Evolutionary conservation across 2,113 vertebrate genomes (phyloP), one percentile per base, ranked within the genome.

Genomic region (Rhegmatorhina hoffmannsi): DNA sequence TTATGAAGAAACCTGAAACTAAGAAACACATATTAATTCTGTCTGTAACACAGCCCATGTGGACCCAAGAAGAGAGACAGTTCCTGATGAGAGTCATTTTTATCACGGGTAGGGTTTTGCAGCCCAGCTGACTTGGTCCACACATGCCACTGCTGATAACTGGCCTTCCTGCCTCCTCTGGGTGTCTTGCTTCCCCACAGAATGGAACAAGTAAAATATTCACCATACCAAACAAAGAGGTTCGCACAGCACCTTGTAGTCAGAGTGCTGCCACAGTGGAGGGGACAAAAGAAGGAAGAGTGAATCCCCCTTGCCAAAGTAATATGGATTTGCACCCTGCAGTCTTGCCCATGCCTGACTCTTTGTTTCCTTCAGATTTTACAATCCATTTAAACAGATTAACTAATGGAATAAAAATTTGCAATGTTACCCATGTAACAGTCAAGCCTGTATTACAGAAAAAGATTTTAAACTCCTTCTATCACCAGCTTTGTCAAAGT

Each of bases 291-390:
- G 8, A 19, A 63, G 50, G 56, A 78, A 81, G 64, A 78, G 14
- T 15, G 10, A 85, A 72, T 53, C 26, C 36, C 8, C 25, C 6
- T 43, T 62, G 53, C 43, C 84, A 46, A 52, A 13, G 4, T 68
- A 64, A 81, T 18, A 23, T 13, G 20, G 47, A 86, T 90, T 94
- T 84, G 59, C 55, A 77, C 55, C 68, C 66, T 47, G 59, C 23
- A 34, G 75, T 38, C 59, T 77, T 76, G 59, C 63, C 81, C 59
- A 90, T 0, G 2, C 36, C 90, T 72, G 60, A 44, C 31, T 85
- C 72, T 90, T 88, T 88, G n/a, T 80, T 93, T 88, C 72, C 63
- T 93, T 68, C 79, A 47, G 72, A 38, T 83, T 88, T 79, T 74
- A 55, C 75, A 66, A 59, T 58, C 63, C 79, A 53, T 88, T 92